Conservation (phyloP, 1,140 invertebrate genomes). For the Radopholus similis region DNA sequence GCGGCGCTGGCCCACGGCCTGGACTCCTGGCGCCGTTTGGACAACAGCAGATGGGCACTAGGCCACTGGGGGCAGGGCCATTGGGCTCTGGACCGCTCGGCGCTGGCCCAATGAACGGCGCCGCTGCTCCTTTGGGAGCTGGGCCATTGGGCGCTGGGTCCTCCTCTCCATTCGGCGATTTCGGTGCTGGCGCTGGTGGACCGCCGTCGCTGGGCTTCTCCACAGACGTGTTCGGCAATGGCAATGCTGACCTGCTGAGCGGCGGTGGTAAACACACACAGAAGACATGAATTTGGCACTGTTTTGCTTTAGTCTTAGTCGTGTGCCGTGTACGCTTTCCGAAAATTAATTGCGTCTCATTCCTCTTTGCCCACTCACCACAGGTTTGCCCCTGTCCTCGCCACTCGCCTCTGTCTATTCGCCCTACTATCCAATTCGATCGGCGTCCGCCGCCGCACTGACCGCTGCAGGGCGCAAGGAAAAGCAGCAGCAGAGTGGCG, state of each 20-base stretch:
- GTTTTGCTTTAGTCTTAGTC: not conserved
- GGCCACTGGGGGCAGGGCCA: no score
- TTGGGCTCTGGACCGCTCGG: no score
- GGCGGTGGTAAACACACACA: not conserved
- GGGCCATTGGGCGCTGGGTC: no score
- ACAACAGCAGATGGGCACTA: no score
- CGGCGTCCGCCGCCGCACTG: not conserved
- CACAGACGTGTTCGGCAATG: not conserved
- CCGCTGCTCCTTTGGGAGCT: no score
- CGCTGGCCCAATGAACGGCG: no score
- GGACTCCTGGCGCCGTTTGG: no score
- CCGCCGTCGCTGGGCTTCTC: not conserved
- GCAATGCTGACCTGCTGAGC: not conserved
- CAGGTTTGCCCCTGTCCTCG: not conserved
- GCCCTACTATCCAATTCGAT: not conserved
- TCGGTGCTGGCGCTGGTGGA: not conserved
- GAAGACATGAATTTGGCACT: not conserved
- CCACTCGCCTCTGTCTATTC: not conserved
- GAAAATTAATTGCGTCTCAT: not conserved
- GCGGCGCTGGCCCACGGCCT: no score
- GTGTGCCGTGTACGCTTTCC: not conserved
- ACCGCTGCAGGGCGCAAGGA: not conserved
- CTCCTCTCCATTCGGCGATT: no score
- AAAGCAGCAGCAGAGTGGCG: not conserved
- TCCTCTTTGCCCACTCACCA: not conserved